Percentiles rank a stretch among this genome's conserved stretches.
Evolutionary conservation across 2,888 invertebrate genomes (phyloP).

Genomic region (Balanococcus diminutus): DNA sequence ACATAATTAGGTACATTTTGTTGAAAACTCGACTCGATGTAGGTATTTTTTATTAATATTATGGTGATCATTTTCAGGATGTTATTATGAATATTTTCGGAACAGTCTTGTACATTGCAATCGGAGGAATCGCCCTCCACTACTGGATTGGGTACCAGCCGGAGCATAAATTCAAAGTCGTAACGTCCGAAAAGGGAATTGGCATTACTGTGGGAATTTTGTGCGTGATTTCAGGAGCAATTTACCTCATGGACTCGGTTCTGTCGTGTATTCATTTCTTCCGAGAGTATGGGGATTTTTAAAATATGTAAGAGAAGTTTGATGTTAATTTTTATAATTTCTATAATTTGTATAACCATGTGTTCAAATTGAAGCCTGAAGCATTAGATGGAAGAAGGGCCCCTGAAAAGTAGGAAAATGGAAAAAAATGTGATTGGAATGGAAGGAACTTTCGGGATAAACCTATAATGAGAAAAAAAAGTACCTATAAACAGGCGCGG

Average conservation of each 20-base stretch:
- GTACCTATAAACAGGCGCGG: too few species aligned
- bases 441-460: too few species aligned
- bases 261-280: slow-evolving; percentile 76
- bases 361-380: too few species aligned
- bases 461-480: too few species aligned
- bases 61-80: slow-evolving; percentile 70
- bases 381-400: too few species aligned
- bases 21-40: too few species aligned
- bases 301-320: too few species aligned
- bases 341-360: too few species aligned
- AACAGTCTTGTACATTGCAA: slow-evolving; percentile 82
- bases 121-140: slow-evolving; percentile 84
- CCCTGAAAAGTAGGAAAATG: too few species aligned
- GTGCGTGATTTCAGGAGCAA: slow-evolving; percentile 79
- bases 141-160: slow-evolving; percentile 88
- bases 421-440: too few species aligned
- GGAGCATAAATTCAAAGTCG: slow-evolving; percentile 76
- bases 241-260: slow-evolving; percentile 80
- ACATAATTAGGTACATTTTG: too few species aligned
- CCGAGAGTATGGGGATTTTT: slow-evolving; percentile 64
- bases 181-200: slow-evolving; percentile 78
- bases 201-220: slow-evolving; percentile 81
- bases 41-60: not conserved
- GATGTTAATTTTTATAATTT: too few species aligned
- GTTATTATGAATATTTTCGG: slow-evolving; percentile 88